phyloP scores from a whole-genome alignment of 2,888 invertebrate genomes.

The Opisthograptis luteolata region DNA sequence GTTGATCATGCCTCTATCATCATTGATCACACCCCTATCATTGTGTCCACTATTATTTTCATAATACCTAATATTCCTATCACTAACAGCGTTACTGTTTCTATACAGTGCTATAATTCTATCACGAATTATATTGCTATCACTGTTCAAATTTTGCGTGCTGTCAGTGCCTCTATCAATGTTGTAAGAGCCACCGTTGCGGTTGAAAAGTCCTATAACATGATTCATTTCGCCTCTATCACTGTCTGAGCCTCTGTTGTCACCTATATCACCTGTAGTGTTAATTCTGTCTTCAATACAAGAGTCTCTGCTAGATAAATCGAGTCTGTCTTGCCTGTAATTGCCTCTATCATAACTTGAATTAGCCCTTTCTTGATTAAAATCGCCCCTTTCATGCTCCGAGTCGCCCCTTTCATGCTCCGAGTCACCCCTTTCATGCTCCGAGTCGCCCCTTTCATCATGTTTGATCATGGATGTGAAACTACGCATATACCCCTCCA shows the following conservation, averaged over 20 bases:
- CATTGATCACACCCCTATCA: neutral
- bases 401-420: neutral
- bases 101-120: conserved; percentile 11
- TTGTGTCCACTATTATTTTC: neutral
- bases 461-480: conserved; percentile 46
- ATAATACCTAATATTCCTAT: conserved; percentile 20
- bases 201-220: neutral
- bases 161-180: neutral
- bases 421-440: conserved; percentile 1
- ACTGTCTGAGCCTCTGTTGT: neutral
- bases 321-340: neutral
- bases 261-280: neutral
- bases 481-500: conserved; percentile 66
- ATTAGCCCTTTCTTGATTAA: neutral
- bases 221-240: neutral
- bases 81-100: conserved; percentile 16
- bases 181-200: neutral
- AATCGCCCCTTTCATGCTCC: neutral
- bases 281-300: conserved; percentile 4
- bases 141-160: neutral
- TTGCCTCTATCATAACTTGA: neutral
- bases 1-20: too few relatives aligned
- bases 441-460: conserved; percentile 15
- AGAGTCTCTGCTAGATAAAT: neutral
- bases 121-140: conserved; percentile 11